phyloP scores from a whole-genome alignment of 2,888 invertebrate species.

The Pterostichus niger region DNA sequence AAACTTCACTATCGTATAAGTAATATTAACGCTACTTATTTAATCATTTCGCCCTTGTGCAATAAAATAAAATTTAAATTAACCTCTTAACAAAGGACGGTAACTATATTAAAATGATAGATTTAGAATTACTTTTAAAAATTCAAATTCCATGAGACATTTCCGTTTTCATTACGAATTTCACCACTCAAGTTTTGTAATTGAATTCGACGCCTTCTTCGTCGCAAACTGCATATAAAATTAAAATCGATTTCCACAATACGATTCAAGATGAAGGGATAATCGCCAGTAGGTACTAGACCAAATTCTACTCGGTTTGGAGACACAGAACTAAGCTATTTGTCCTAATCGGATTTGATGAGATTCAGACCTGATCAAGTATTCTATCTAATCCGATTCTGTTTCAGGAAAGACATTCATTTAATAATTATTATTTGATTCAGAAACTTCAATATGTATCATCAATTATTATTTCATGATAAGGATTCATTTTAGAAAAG shows the following conservation, averaged over 20 bases:
- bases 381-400: neutral
- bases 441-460: neutral
- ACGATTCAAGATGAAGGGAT: slow-evolving; percentile 49
- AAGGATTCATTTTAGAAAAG: too few relatives aligned
- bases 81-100: slow-evolving; percentile 23
- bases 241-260: slow-evolving; percentile 56
- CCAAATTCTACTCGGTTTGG: slow-evolving; percentile 16
- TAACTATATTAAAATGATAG: slow-evolving; percentile 39
- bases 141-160: slow-evolving; percentile 40
- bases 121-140: slow-evolving; percentile 52
- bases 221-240: slow-evolving; percentile 60
- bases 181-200: slow-evolving; percentile 36
- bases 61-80: slow-evolving; percentile 26
- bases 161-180: slow-evolving; percentile 42
- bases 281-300: slow-evolving; percentile 20
- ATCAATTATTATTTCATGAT: too few relatives aligned
- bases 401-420: too few relatives aligned
- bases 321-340: neutral
- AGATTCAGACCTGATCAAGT: neutral
- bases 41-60: neutral
- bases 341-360: slow-evolving; percentile 1
- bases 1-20: neutral
- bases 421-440: too few relatives aligned
- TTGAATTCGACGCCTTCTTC: slow-evolving; percentile 48
- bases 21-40: neutral